Percentiles rank a stretch among this genome's conserved stretches.
Conservation (phyloP, 2,113 vertebrate species). For the Heptranchias perlo region DNA sequence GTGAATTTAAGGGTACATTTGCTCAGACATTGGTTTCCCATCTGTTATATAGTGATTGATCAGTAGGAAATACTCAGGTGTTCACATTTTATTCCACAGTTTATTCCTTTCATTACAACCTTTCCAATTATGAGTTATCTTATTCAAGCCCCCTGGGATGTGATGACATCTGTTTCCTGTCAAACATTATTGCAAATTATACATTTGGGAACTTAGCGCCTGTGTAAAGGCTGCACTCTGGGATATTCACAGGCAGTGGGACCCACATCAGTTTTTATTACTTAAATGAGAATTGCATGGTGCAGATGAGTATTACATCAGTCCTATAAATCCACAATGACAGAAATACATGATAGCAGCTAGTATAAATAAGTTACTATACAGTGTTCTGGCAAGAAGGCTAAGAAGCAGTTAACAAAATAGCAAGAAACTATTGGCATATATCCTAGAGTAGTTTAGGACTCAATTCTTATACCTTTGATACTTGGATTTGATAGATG, state of each 20-base stretch:
- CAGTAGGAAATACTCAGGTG: not conserved
- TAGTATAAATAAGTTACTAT: not conserved
- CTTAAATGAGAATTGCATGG: too few relatives aligned
- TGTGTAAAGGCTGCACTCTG: not conserved
- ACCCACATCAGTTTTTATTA: not conserved
- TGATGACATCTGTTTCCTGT: too few relatives aligned
- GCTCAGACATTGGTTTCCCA: not conserved
- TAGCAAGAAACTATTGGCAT: not conserved
- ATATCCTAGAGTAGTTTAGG: not conserved
- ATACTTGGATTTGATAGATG: not conserved
- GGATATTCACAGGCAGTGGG: not conserved
- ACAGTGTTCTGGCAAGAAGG: not conserved
- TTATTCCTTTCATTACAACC: not conserved
- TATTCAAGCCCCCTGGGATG: not conserved
- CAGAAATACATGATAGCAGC: not conserved
- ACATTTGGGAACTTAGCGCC: not conserved
- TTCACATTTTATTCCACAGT: not conserved
- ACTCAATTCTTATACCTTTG: not conserved
- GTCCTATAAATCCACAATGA: not conserved
- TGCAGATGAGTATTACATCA: not conserved
- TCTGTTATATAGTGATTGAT: not conserved
- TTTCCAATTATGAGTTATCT: not conserved
- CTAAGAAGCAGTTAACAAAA: not conserved
- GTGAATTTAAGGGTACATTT: not conserved
- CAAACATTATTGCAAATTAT: not conserved